Percentiles rank a stretch among this genome's conserved stretches.
Conservation (phyloP, 2,797 vertebrate genomes). For the Falco novaeseelandiae region DNA sequence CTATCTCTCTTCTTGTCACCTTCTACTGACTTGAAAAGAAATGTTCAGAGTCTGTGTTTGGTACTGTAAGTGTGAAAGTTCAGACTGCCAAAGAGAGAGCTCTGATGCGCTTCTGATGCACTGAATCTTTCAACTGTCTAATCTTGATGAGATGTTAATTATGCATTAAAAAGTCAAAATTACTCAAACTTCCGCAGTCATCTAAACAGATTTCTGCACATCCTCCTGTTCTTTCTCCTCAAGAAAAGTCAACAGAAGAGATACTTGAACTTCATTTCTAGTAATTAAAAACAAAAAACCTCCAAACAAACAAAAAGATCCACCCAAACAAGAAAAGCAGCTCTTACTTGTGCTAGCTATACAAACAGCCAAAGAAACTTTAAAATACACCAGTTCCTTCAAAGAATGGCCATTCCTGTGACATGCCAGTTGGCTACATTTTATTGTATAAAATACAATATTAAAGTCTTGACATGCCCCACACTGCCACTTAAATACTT, state of each 20-base stretch:
- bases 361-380: background rate
- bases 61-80: background rate
- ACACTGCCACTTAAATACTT: background rate
- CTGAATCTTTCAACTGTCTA: background rate
- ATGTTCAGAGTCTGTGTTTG: background rate
- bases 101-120: background rate
- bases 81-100: background rate
- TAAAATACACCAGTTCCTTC: background rate
- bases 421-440: background rate
- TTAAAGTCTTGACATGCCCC: background rate
- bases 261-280: background rate
- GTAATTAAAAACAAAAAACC: accelerated
- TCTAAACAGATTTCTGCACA: background rate
- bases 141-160: background rate
- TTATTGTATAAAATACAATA: background rate
- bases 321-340: background rate
- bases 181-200: background rate
- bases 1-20: background rate
- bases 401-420: background rate
- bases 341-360: background rate
- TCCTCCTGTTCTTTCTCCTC: background rate
- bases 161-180: background rate
- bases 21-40: background rate
- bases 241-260: background rate
- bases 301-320: background rate